Evolutionary conservation across 2,888 invertebrate species (phyloP).

Genomic region (Hirtodrosophila alboralis): DNA sequence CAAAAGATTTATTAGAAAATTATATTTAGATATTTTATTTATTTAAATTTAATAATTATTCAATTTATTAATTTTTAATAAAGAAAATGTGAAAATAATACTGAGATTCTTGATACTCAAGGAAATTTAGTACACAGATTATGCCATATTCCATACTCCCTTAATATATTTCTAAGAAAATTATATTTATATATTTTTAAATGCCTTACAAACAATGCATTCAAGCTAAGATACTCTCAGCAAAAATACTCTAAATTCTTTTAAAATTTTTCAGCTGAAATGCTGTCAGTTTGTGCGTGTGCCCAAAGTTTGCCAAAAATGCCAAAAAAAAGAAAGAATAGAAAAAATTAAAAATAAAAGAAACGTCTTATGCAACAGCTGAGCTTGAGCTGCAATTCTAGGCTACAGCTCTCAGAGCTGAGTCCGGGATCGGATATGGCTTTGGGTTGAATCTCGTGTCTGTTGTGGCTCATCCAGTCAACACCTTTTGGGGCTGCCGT

Average conservation of each 20-base stretch:
- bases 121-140: too few species aligned
- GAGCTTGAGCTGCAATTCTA: constrained; percentile 11
- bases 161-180: too few species aligned
- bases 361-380: constrained; percentile 8
- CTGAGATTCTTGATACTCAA: too few species aligned
- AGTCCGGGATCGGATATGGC: neutral
- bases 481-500: constrained; percentile 75
- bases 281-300: constrained; percentile 28
- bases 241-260: constrained; percentile 9
- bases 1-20: too few species aligned
- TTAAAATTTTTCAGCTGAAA: neutral
- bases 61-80: too few species aligned
- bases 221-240: neutral
- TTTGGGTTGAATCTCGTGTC: constrained; percentile 3
- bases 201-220: too few species aligned
- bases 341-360: too few species aligned
- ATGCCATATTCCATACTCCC: too few species aligned
- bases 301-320: constrained; percentile 10
- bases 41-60: too few species aligned
- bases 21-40: too few species aligned
- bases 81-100: too few species aligned
- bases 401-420: neutral
- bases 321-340: neutral
- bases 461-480: constrained; percentile 45
- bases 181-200: too few species aligned